Percentiles rank a stretch among this genome's conserved stretches.
Evolutionary conservation across 92 coral and sea anemone genomes (phyloP).

Genomic region (Parazoanthus darwini): DNA sequence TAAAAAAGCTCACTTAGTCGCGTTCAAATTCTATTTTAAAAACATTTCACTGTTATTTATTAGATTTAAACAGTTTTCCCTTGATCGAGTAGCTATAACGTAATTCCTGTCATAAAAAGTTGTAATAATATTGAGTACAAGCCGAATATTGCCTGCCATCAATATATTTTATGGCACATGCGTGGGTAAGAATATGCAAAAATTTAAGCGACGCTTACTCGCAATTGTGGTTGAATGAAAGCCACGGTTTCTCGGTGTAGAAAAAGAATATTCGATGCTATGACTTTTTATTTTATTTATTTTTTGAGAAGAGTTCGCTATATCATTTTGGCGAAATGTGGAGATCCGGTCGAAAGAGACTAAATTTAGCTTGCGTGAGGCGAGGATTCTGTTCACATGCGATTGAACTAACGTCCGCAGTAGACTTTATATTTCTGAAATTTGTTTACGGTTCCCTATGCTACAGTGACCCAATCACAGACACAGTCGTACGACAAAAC

Average conservation of each 20-base stretch:
- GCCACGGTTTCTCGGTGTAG: background rate
- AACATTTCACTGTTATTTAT: background rate
- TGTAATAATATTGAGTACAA: no score
- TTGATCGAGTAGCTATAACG: background rate
- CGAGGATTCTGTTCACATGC: no score
- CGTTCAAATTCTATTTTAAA: background rate
- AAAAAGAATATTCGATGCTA: background rate
- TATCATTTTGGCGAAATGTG: background rate
- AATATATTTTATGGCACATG: background rate
- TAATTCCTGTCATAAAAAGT: background rate
- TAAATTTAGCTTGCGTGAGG: background rate
- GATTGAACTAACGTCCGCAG: background rate
- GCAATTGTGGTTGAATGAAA: background rate
- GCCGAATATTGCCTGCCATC: background rate
- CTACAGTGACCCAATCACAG: background rate
- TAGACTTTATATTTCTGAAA: background rate
- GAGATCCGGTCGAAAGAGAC: background rate
- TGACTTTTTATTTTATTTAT: no score
- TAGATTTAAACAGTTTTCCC: background rate
- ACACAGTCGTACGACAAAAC: background rate
- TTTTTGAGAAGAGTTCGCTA: background rate
- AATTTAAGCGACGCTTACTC: background rate
- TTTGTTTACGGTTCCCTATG: background rate
- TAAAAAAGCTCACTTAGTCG: background rate
- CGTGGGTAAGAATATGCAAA: background rate